phyloP scores from a whole-genome alignment of 2,797 vertebrate species.

The Myotis myotis region DNA sequence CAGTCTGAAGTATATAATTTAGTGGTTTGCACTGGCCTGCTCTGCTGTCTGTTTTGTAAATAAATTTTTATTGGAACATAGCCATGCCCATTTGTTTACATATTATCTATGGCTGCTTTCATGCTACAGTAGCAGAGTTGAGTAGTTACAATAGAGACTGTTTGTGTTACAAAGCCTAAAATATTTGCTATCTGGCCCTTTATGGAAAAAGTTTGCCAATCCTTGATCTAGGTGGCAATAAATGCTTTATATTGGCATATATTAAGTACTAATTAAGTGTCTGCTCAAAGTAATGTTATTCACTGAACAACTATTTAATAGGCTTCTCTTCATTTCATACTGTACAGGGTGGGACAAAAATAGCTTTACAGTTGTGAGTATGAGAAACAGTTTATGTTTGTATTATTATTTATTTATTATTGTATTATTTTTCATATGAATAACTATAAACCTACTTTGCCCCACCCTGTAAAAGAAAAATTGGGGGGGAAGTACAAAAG shows the following conservation, averaged over 20 bases:
- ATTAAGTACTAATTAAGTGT: not conserved
- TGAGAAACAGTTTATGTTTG: not conserved
- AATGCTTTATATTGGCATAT: not conserved
- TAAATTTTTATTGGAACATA: not conserved
- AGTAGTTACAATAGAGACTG: not conserved
- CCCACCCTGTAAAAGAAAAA: not conserved
- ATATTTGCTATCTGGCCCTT: not conserved
- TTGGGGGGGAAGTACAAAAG: not conserved
- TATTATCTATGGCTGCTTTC: not conserved
- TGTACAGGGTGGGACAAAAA: not conserved
- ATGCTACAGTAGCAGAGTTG: not conserved
- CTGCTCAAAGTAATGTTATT: constrained; percentile 13
- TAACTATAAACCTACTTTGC: not conserved
- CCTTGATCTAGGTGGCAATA: not conserved
- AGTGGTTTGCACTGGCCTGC: not conserved
- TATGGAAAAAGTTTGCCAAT: not conserved
- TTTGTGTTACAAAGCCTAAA: not conserved
- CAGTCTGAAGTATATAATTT: not conserved
- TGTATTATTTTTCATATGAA: not conserved
- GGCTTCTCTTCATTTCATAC: not conserved
- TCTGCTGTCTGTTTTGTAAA: not conserved
- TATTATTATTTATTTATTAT: not conserved
- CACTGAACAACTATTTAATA: constrained; percentile 20
- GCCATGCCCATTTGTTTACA: not conserved
- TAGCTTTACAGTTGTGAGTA: not conserved